Base-by-base conservation (phyloP, 2,888 invertebrate genomes). In the Tetragonisca angustula region DNA sequence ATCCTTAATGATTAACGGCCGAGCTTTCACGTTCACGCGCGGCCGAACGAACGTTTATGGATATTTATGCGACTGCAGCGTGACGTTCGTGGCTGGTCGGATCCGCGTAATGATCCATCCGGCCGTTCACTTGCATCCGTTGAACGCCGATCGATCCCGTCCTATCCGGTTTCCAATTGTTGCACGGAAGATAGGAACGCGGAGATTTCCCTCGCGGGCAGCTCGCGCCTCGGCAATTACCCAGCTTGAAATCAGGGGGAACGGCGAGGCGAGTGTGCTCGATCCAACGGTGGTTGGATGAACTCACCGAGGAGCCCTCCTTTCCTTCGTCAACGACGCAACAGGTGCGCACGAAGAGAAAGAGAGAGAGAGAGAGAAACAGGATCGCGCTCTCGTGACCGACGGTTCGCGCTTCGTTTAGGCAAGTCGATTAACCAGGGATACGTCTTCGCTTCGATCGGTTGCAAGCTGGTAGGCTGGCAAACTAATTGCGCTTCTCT, bases 1-100 rank as follows among this genome's bases (percentile, higher is more conserved):
- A 88, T 91, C 91, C 86, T 92, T 93, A 87, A 89, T 94, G 94
- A 94, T 94, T 94, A 93, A 94, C 93, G 93, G 91, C 88, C 89
- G 83, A 81, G 76, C 79, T 87, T 83, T 85, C 87, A 70, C 85
- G 83, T 90, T 83, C 65, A 24, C 81, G 81, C 89, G 79, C 85
- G 88, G 85, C 90, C 91, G 89, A 32, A 90, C 91, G 91, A 90
- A 92, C 91, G 92, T 92, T 92, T 89, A 89, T 89, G 87, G 90
- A 91, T 93, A 92, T 93, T 93, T 92, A 93, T 93, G 90, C 90
- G 91, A 91, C 75, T 80, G 79, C 84, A 69, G 67, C 76, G 71
- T 71, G 84, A 82, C 79, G 80, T 79, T 76, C 79, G 65, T 59
- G 87, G 79, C 77, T 9, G 68, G 87, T 82, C 61, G 27, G 24